Conservation (phyloP, 2,888 invertebrate genomes). For the Drosophila phalerata region DNA sequence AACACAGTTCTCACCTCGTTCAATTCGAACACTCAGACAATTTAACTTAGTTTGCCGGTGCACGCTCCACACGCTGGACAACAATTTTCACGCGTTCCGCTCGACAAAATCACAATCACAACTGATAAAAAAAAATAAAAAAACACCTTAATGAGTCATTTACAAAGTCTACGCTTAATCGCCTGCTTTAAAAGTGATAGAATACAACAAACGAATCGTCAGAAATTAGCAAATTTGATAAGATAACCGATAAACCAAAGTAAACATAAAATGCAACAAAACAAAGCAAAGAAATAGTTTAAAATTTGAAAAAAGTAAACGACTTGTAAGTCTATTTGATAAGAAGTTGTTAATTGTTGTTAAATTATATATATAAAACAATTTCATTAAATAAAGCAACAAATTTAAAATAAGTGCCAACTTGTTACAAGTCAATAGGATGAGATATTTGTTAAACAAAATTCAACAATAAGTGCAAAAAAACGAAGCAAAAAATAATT, state of each 20-base stretch:
- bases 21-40: slow-evolving; percentile 29
- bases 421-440: too few species aligned
- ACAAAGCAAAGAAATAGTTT: not conserved
- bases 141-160: slow-evolving; percentile 38
- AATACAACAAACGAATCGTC: slow-evolving; percentile 16
- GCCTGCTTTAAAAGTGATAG: slow-evolving; percentile 29
- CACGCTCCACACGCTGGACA: slow-evolving; percentile 68
- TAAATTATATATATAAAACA: too few species aligned
- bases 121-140: slow-evolving; percentile 27
- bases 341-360: too few species aligned
- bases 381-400: too few species aligned
- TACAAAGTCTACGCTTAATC: slow-evolving; percentile 26
- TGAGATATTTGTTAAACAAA: too few species aligned
- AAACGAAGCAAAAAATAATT: too few species aligned
- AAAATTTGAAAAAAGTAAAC: not conserved
- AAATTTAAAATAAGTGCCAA: too few species aligned
- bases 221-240: slow-evolving; percentile 37
- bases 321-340: too few species aligned
- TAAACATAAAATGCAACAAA: slow-evolving; percentile 30
- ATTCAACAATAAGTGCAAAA: too few species aligned
- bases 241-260: slow-evolving; percentile 33
- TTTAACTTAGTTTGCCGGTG: slow-evolving; percentile 73
- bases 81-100: slow-evolving; percentile 40
- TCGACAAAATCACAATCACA: slow-evolving; percentile 19
- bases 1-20: slow-evolving; percentile 22